Base-by-base conservation (phyloP, 1,140 invertebrate species). In the Orussus abietinus region DNA sequence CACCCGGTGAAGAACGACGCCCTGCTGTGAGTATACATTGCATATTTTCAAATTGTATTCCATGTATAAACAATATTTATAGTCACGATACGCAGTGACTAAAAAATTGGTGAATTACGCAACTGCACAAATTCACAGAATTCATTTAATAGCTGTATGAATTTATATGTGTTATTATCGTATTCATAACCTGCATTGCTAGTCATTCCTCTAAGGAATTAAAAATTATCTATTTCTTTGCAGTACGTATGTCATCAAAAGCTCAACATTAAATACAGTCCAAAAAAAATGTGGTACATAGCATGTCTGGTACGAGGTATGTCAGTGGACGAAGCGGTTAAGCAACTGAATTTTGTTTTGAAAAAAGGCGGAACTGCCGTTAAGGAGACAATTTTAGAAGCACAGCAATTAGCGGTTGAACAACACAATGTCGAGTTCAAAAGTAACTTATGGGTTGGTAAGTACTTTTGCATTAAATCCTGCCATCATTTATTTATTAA, bases 361-460 rank as follows among this genome's bases (percentile, higher is more conserved):
- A 87, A 82, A 51, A 96, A 96, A 76, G 94, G 93, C 30, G 87
- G 88, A 28, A 68, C 64, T 17, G 80, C 83, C 69, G 83, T 87
- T 0, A 87, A 85, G 66, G 84, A 95, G 64, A 80, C 85, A 7
- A 77, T 93, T 44, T 62, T 88, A 42, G 94, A 98, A 78, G 94
- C 94, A 3, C 88, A 91, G 64, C 78, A 88, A 57, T 66, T 91
- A 46, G 95, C 94, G 31, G 82, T 96, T 2, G 79, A 83, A 52
- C 66, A 88, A 17, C 93, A 97, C 60, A 89, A 96, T 80, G 91
- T 98, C 19, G 94, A 98, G 75, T 98, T 85, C 71, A 87, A 83
- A 64, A 94, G 87, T 60, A 97, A 97, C 76, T 76, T 98, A 30
- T 98, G 94, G 94, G 84, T 98, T 76, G 86, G 92, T 95, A 73